Percentiles rank a stretch among this genome's conserved stretches.
These are phyloP conservation scores for Thryonomys swinderianus DNA, from an alignment of 2,113 vertebrate species.

Conservation along the genomic window DNA sequence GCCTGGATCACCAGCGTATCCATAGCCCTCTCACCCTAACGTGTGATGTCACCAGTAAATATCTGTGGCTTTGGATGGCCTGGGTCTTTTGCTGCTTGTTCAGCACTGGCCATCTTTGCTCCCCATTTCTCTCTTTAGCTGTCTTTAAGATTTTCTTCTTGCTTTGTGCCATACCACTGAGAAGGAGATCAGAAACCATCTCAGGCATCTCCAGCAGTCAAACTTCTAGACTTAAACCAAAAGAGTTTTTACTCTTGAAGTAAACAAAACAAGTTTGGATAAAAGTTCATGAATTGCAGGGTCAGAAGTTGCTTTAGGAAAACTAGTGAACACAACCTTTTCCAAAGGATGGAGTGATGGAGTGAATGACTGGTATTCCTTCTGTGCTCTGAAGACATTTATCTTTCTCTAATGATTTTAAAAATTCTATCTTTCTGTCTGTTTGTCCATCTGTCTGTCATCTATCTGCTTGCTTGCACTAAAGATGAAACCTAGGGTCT, in stretches of 20 bases:
- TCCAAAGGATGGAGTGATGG: not conserved
- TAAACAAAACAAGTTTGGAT: conserved; percentile 16
- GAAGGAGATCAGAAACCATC: too few relatives aligned
- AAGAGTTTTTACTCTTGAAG: not conserved
- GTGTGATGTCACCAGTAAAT: too few relatives aligned
- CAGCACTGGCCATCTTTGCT: too few relatives aligned
- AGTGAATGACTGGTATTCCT: not conserved
- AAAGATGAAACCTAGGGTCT: not conserved
- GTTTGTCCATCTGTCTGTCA: not conserved
- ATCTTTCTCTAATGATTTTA: conserved; percentile 8
- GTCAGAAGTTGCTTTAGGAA: conserved; percentile 36
- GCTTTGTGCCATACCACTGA: too few relatives aligned
- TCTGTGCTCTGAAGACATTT: not conserved
- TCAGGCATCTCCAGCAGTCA: not conserved
- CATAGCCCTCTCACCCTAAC: too few relatives aligned
- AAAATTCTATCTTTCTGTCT: not conserved
- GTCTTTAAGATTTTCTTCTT: too few relatives aligned
- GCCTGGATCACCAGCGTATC: too few relatives aligned
- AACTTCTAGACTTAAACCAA: not conserved
- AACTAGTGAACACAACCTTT: not conserved
- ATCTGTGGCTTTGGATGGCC: too few relatives aligned
- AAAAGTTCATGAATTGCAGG: conserved; percentile 18
- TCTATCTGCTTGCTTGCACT: not conserved
- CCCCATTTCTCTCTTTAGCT: too few relatives aligned
- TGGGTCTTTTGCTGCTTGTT: too few relatives aligned